Evolutionary conservation across 2,113 vertebrate species (phyloP), one percentile per base, ranked within the genome.

Genomic region (Hippoglossus stenolepis): DNA sequence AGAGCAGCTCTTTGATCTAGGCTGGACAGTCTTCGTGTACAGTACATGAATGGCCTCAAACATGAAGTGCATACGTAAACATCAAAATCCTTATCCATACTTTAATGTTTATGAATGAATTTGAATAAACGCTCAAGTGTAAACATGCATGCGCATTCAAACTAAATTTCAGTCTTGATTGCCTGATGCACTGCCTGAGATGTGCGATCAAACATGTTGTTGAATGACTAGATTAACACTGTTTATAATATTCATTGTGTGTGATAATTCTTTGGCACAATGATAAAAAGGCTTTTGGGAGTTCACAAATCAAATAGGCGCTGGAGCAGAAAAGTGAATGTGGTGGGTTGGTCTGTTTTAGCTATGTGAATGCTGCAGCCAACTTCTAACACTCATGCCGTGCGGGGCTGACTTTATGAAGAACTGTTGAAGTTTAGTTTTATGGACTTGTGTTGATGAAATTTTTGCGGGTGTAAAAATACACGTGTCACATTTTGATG

Each of bases 1-100:
- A 87, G 83, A 89, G 79, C 80, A 77, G 53, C 40, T 81, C 85
- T 86, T 91, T 84, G 73, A 89, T 88, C 57, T 75, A 7, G 70
- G 5, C 57, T 14, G 58, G 65, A 65, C 31, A n/a, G 45, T 24
- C 64, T 62, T 54, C 13, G 26, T 70, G 51, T 61, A 35, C 53
- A 64, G 51, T 61, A 35, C 53, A 64, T 57, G 49, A 63, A 73
- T 76, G 68, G 57, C 12, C 66, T 80, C 58, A 28, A 61, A 35
- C 20, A 38, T 17, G 66, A 66, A 38, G 15, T 24, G 0, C 12
- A 51, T 57, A 35, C 57, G 23, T 64, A 31, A 18, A 31, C 40
- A 43, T 54, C 2, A 24, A 77, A 65, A 66, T 21, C 47, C 43
- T 66, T 43, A 65, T n/a, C n/a, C 28, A 60, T 58, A 40, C 59